Evolutionary conservation across 23 tunicate genomes (phyloP).

Genomic region (Styela plicata): DNA sequence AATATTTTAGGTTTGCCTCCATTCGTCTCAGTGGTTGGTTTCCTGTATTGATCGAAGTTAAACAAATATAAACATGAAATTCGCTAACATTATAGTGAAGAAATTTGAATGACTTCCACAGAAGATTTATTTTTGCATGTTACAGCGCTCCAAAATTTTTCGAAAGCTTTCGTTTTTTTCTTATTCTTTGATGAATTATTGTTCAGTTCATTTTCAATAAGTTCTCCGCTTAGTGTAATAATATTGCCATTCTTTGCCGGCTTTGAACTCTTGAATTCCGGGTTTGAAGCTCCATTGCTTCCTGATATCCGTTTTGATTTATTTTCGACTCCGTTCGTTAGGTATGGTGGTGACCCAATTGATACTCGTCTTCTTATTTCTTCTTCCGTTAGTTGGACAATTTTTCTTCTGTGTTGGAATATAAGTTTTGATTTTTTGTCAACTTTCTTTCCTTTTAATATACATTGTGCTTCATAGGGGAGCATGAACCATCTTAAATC

Average conservation of each 20-base stretch:
- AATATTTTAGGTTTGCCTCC: too few relatives aligned
- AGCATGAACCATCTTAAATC: constrained; percentile 89
- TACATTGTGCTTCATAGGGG: constrained; percentile 80
- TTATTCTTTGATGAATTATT: neutral
- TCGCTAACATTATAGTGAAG: too few relatives aligned
- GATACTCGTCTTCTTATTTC: constrained; percentile 23
- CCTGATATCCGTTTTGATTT: neutral
- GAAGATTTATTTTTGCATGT: neutral
- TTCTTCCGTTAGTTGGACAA: constrained; percentile 25
- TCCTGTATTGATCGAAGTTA: too few relatives aligned
- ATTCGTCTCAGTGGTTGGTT: too few relatives aligned
- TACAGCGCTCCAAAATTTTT: neutral
- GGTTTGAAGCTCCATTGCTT: neutral
- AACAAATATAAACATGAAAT: too few relatives aligned
- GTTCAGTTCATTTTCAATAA: too few relatives aligned
- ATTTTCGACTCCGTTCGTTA: neutral
- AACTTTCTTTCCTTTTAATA: constrained; percentile 16
- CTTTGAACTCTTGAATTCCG: too few relatives aligned
- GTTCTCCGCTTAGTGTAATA: neutral
- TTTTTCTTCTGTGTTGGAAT: constrained; percentile 37
- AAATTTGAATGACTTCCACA: neutral
- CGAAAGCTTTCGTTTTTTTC: neutral
- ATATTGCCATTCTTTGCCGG: neutral
- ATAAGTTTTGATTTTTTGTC: neutral
- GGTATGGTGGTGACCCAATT: neutral